Base-by-base conservation (phyloP, 2,113 vertebrate species). In the Etheostoma spectabile region DNA sequence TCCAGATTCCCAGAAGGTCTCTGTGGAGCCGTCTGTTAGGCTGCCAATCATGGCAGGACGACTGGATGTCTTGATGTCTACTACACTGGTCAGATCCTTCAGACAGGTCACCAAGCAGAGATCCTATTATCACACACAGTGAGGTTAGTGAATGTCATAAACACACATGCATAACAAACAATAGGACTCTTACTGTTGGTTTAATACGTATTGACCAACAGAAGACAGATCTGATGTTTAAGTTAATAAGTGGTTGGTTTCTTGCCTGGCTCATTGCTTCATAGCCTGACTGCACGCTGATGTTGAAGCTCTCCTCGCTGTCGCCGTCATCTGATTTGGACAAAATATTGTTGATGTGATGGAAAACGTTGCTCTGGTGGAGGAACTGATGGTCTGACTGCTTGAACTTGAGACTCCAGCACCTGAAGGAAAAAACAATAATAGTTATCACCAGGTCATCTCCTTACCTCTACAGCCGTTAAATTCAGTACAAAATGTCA, bases 341-440 rank as follows among this genome's bases (percentile, higher is more conserved):
- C 87, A 99, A 93, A 92, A 99, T 99, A 75, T 99, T 99, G 94
- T 99, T 99, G 92, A 99, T 99, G 91, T 99, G 98, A 94, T 99
- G 98, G 91, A 99, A 99, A 72, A 99, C 98, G 15, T 99, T 99
- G 94, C 98, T 99, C 87, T 99, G 98, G 88, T 99, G 98, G 84
- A 99, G 95, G 88, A 99, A 99, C 86, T 99, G 98, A 84, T 99
- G 98, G 92, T 99, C 98, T 0, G 98, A 99, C 80, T 99, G 98
- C 88, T 99, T 99, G 91, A 99, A 99, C 93, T 99, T 99, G 66
- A 99, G 97, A 92, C 98, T 99, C 98, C 98, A 99, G 90, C 98
- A 99, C 79, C 98, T 99, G 21, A 33, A 74, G 79, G 30, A 70
- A 77, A 2, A 24, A n/a, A 0, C 21, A 53, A 11, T 53, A 53